Percentiles rank a stretch among this genome's conserved stretches.
phyloP scores from a whole-genome alignment of 2,797 vertebrate species.

The Scyliorhinus canicula region DNA sequence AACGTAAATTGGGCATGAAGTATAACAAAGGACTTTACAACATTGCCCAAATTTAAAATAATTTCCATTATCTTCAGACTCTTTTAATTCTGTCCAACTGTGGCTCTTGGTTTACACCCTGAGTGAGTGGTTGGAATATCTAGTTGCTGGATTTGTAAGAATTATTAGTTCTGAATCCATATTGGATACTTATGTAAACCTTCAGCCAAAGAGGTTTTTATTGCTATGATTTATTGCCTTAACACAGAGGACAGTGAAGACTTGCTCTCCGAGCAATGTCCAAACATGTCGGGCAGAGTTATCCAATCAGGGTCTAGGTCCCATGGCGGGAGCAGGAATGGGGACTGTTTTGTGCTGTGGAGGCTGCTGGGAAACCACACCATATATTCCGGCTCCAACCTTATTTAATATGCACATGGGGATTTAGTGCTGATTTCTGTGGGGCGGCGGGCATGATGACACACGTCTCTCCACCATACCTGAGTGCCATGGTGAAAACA shows the following conservation, averaged over 20 bases:
- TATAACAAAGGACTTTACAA: neutral
- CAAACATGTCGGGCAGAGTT: too few relatives aligned
- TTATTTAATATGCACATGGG: too few relatives aligned
- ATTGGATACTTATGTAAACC: neutral
- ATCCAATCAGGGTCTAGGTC: too few relatives aligned
- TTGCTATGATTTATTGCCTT: neutral
- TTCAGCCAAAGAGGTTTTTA: neutral
- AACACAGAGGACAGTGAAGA: neutral
- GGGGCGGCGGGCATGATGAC: too few relatives aligned
- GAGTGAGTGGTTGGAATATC: neutral
- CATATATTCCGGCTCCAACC: too few relatives aligned
- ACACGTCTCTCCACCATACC: too few relatives aligned
- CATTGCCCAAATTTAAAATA: neutral
- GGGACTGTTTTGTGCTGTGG: too few relatives aligned
- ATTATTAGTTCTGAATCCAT: neutral
- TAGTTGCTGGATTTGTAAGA: neutral
- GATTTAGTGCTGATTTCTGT: too few relatives aligned
- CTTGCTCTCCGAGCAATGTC: neutral
- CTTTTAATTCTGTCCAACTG: neutral
- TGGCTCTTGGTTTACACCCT: neutral
- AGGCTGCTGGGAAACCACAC: too few relatives aligned
- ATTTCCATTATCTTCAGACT: neutral
- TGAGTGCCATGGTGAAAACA: too few relatives aligned
- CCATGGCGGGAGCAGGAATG: too few relatives aligned
- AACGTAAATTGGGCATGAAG: neutral